phyloP scores from a whole-genome alignment of 2,888 invertebrate species.

The Acleris holmiana region DNA sequence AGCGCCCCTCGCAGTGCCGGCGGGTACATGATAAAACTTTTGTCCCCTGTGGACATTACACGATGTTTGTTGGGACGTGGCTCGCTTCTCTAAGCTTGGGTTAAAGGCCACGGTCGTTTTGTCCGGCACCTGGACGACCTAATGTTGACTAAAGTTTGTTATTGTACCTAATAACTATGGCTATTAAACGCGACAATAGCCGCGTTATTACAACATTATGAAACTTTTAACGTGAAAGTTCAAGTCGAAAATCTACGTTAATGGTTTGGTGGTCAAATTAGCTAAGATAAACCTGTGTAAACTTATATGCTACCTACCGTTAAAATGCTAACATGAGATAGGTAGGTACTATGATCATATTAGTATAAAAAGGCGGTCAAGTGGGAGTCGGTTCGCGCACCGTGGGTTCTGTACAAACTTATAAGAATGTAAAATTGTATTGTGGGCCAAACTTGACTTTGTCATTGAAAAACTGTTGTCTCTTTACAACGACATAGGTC shows the following conservation, averaged over 20 bases:
- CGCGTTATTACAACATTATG: slow-evolving; percentile 6
- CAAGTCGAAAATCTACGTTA: slow-evolving; percentile 2
- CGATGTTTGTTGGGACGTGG: slow-evolving; percentile 52
- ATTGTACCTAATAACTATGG: slow-evolving; percentile 27
- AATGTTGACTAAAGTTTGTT: slow-evolving; percentile 21
- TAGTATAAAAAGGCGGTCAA: too few species aligned
- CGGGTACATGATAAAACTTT: slow-evolving; percentile 66
- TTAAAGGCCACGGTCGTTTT: slow-evolving; percentile 44
- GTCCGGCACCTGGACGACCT: slow-evolving; percentile 37
- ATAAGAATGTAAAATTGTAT: too few species aligned
- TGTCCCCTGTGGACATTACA: slow-evolving; percentile 51
- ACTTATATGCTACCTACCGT: background rate
- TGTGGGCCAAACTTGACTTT: too few species aligned
- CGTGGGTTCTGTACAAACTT: too few species aligned
- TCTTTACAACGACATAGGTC: too few species aligned
- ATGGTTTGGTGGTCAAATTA: background rate
- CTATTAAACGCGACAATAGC: slow-evolving; percentile 19
- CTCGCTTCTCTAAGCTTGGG: slow-evolving; percentile 41
- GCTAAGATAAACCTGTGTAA: background rate
- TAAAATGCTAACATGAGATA: too few species aligned
- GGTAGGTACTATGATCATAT: too few species aligned
- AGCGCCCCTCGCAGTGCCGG: slow-evolving; percentile 46
- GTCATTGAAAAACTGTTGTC: too few species aligned
- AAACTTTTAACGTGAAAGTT: slow-evolving; percentile 16
- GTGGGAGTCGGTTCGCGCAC: too few species aligned